Conservation (phyloP, 35 echinoderm and acorn worm species). For the Chiridota heheva region DNA sequence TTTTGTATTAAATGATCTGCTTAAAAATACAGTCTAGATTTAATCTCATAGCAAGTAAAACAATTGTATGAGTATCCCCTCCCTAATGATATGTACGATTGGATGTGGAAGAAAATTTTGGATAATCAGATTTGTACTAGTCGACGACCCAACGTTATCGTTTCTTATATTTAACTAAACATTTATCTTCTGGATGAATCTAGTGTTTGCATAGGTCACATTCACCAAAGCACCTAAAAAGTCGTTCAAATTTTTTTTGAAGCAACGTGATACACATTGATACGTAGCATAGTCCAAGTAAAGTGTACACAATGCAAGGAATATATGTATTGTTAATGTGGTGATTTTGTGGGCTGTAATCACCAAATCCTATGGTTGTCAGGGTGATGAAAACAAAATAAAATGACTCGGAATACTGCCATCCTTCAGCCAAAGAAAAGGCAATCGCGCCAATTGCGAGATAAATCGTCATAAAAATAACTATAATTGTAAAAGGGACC, state of each 20-base stretch:
- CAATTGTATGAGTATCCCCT: too few relatives aligned
- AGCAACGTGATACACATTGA: slow-evolving; percentile 92
- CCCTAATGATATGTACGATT: too few relatives aligned
- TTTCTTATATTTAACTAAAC: too few relatives aligned
- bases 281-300: slow-evolving; percentile 85
- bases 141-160: too few relatives aligned
- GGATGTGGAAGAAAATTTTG: too few relatives aligned
- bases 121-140: too few relatives aligned
- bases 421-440: slow-evolving; percentile 58
- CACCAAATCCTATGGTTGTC: slow-evolving; percentile 95
- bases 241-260: slow-evolving; percentile 54
- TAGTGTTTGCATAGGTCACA: too few relatives aligned
- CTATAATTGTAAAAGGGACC: slow-evolving; percentile 67
- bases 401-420: slow-evolving; percentile 71
- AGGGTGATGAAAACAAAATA: slow-evolving; percentile 94
- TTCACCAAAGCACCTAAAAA: too few relatives aligned
- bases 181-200: too few relatives aligned
- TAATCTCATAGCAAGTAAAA: too few relatives aligned
- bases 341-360: slow-evolving; percentile 69
- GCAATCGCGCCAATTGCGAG: slow-evolving; percentile 48
- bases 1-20: too few relatives aligned
- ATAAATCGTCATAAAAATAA: slow-evolving; percentile 53
- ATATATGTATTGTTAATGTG: slow-evolving; percentile 60
- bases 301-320: slow-evolving; percentile 61
- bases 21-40: too few relatives aligned